These are phyloP conservation scores for Drosophila littoralis DNA, from an alignment of 1,140 invertebrate species.

Conservation along the genomic window DNA sequence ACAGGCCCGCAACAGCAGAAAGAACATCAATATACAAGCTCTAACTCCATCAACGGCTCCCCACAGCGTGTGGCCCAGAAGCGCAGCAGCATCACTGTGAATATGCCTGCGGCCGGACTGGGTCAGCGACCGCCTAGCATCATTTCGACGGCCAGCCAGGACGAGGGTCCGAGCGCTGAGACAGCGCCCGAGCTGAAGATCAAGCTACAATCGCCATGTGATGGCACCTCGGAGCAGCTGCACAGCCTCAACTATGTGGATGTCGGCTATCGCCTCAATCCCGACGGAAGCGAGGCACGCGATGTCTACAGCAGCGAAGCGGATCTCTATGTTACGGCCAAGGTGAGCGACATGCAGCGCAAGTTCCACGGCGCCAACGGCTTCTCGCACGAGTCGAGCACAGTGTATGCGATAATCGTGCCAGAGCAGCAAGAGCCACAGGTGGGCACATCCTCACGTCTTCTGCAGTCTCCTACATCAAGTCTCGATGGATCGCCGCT, in stretches of 20 bases:
- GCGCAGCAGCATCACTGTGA: conserved; percentile 85
- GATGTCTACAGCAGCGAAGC: conserved; percentile 78
- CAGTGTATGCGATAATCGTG: conserved; percentile 83
- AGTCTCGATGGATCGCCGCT: conserved; percentile 64
- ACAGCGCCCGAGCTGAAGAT: conserved; percentile 87
- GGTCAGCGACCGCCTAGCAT: conserved; percentile 86
- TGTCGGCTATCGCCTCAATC: conserved; percentile 83
- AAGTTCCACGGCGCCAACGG: conserved; percentile 82
- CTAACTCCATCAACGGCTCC: conserved; percentile 48
- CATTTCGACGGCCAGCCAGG: conserved; percentile 85
- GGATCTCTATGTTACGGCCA: conserved; percentile 77
- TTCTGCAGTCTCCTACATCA: conserved; percentile 63
- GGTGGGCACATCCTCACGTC: conserved; percentile 28
- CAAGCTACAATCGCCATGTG: conserved; percentile 85
- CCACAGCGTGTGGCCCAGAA: conserved; percentile 77
- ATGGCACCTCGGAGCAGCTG: conserved; percentile 28
- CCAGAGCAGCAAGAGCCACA: conserved; percentile 64
- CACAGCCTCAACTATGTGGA: conserved; percentile 81
- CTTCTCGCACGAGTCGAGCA: conserved; percentile 71
- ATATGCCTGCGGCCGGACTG: conserved; percentile 87
- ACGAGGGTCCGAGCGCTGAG: conserved; percentile 87
- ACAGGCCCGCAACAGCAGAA: conserved; percentile 42
- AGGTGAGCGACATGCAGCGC: conserved; percentile 74
- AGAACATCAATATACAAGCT: conserved; percentile 63
- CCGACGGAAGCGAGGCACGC: conserved; percentile 80